These are phyloP conservation scores for Heliconius congener DNA, from an alignment of 1,140 invertebrate genomes.

Conservation along the genomic window DNA sequence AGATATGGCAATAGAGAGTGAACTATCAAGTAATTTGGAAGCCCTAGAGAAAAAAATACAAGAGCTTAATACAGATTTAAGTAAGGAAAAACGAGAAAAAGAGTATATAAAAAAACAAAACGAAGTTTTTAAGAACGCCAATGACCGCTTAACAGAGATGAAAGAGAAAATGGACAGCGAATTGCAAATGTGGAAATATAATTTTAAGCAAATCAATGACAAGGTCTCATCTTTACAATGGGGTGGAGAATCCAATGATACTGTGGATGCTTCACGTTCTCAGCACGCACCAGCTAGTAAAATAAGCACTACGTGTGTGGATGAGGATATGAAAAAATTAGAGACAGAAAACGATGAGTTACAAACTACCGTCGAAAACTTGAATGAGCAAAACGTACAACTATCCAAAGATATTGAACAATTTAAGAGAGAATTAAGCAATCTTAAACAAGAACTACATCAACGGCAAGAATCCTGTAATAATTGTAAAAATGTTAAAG, in stretches of 20 bases:
- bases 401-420: constrained; percentile 46
- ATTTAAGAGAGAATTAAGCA: constrained; percentile 51
- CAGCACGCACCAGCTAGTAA: background rate
- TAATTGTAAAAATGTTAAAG: constrained; percentile 43
- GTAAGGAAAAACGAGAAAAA: constrained; percentile 84
- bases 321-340: constrained; percentile 71
- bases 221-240: constrained; percentile 85
- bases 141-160: constrained; percentile 88
- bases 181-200: constrained; percentile 86
- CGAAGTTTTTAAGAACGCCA: constrained; percentile 88
- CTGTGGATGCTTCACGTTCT: background rate
- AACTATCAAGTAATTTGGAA: constrained; percentile 85
- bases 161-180: constrained; percentile 90
- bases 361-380: constrained; percentile 83
- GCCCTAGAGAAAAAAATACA: constrained; percentile 84
- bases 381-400: constrained; percentile 61
- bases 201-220: constrained; percentile 84
- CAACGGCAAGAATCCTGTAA: constrained; percentile 29
- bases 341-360: constrained; percentile 88
- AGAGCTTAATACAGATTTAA: constrained; percentile 82
- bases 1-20: constrained; percentile 88
- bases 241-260: constrained; percentile 68
- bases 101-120: constrained; percentile 86
- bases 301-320: background rate
- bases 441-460: constrained; percentile 33